Conservation (phyloP, 2,113 vertebrate species). For the Larimichthys polyactis region DNA sequence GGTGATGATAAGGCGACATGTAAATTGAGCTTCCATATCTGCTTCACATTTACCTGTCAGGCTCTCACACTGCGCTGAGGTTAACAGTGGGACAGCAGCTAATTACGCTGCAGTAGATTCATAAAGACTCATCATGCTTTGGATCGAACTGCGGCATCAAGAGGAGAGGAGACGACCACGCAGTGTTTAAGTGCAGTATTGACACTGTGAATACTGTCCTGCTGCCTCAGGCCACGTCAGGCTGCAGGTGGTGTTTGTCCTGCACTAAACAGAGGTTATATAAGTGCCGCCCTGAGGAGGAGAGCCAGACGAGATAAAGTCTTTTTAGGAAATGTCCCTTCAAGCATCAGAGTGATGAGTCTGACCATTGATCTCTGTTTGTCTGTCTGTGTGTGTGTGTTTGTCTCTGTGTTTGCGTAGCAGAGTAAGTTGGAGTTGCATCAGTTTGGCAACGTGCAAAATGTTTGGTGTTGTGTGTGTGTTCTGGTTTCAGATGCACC, state of each 20-base stretch:
- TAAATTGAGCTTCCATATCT: neutral
- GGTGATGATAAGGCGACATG: neutral
- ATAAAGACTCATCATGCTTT: neutral
- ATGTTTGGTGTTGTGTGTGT: neutral
- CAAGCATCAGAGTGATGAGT: slow-evolving; percentile 3
- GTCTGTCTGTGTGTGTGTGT: neutral
- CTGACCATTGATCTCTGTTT: neutral
- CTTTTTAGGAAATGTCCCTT: slow-evolving; percentile 26
- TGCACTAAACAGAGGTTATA: neutral
- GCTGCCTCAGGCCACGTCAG: neutral
- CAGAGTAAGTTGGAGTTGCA: neutral
- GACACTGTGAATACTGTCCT: neutral
- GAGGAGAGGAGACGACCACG: neutral
- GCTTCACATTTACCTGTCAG: slow-evolving; percentile 3
- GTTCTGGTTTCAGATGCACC: neutral
- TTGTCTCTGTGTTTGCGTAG: no score
- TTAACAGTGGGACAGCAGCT: neutral
- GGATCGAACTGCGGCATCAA: neutral
- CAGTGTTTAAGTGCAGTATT: neutral
- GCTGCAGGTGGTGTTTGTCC: neutral
- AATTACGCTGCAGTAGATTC: neutral
- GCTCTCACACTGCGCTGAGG: neutral
- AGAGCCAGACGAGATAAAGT: neutral
- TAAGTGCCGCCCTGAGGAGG: neutral
- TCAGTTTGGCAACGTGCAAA: neutral